Percentiles rank a stretch among this genome's conserved stretches.
These are phyloP conservation scores for Corythoichthys haematopterus DNA, from an alignment of 2,113 vertebrate species.

Conservation along the genomic window DNA sequence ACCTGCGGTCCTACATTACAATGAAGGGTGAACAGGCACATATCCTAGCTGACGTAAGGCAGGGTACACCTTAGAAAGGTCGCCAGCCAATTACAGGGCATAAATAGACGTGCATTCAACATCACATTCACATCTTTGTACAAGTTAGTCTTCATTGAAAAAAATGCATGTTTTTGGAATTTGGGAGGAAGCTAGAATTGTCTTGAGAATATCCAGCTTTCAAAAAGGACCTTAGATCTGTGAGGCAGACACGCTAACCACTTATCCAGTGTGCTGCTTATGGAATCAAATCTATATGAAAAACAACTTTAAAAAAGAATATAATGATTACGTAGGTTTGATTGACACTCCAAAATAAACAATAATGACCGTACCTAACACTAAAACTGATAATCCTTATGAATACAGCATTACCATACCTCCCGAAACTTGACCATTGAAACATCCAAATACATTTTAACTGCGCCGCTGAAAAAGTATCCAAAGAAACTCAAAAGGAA, in stretches of 20 bases:
- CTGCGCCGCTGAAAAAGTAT: slow-evolving; percentile 14
- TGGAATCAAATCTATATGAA: neutral
- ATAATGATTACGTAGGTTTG: neutral
- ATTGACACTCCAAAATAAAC: neutral
- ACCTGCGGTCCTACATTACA: too few relatives aligned
- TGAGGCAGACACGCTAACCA: neutral
- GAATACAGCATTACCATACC: slow-evolving; percentile 47
- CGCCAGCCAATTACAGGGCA: too few relatives aligned
- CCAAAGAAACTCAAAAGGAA: neutral
- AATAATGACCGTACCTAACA: neutral
- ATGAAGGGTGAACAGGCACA: too few relatives aligned
- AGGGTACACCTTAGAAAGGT: too few relatives aligned
- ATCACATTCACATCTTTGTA: too few relatives aligned
- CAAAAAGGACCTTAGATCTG: neutral
- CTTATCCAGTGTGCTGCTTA: neutral
- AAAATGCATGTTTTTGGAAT: too few relatives aligned
- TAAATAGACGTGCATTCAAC: too few relatives aligned
- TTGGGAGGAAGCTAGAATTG: too few relatives aligned
- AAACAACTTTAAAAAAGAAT: neutral
- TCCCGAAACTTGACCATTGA: slow-evolving; percentile 43
- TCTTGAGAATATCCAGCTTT: too few relatives aligned
- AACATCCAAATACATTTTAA: slow-evolving; percentile 57
- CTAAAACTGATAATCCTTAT: neutral
- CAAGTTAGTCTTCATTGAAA: too few relatives aligned
- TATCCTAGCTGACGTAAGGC: too few relatives aligned